Percentiles rank a stretch among this genome's conserved stretches.
phyloP scores from a whole-genome alignment of 2,888 invertebrate genomes.

The Cabera pusaria region DNA sequence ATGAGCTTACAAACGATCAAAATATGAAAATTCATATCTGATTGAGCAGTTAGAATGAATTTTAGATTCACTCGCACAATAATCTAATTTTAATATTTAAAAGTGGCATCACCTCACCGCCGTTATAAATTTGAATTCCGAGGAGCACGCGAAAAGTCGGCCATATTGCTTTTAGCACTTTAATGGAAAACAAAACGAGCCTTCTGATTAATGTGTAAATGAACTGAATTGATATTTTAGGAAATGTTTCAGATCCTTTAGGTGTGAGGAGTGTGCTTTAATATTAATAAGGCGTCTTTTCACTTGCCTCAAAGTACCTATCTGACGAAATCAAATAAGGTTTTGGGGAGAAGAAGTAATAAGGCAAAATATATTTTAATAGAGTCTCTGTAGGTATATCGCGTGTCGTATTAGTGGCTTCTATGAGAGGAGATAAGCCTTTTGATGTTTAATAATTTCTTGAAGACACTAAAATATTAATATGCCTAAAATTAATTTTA shows the following conservation, averaged over 20 bases:
- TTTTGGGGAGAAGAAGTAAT: conserved; percentile 2
- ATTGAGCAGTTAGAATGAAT: conserved; percentile 52
- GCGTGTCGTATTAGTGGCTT: no score
- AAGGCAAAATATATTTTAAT: no score
- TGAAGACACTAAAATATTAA: no score
- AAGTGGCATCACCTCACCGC: conserved; percentile 65
- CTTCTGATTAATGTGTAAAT: conserved; percentile 71
- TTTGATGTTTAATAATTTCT: no score
- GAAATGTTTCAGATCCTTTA: conserved; percentile 52
- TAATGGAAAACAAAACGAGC: conserved; percentile 68
- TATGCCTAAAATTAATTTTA: no score
- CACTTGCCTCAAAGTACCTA: conserved; percentile 47
- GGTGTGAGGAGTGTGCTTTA: conserved; percentile 41
- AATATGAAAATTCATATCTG: conserved; percentile 8
- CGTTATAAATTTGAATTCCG: conserved; percentile 72
- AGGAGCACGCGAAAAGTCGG: conserved; percentile 60
- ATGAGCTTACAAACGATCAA: no score
- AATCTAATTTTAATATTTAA: conserved; percentile 78
- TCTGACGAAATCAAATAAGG: conserved; percentile 25
- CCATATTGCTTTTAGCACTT: conserved; percentile 78
- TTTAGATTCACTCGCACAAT: conserved; percentile 60
- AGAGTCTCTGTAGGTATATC: no score
- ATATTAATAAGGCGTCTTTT: conserved; percentile 40
- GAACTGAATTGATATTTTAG: conserved; percentile 67
- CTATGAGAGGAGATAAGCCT: no score